Conservation (phyloP, 1,140 invertebrate species). For the Himalopsyche phryganea region DNA sequence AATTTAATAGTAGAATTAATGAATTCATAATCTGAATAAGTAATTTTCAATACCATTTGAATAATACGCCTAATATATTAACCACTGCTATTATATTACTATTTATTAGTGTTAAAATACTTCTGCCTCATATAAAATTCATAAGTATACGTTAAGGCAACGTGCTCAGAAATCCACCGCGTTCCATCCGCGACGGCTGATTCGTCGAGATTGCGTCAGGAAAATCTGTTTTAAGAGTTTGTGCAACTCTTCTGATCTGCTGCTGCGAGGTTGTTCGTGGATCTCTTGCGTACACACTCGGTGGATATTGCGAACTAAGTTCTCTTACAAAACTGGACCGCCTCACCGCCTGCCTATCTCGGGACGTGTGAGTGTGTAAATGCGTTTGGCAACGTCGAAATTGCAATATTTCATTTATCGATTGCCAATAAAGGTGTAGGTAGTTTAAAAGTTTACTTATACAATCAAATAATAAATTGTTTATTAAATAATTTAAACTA, state of each 20-base stretch:
- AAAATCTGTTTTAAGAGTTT: conserved; percentile 5
- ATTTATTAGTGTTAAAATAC: no score
- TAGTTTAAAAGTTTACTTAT: not conserved
- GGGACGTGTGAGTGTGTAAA: no score
- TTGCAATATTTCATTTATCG: conserved; percentile 5
- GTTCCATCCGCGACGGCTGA: no score
- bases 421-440: conserved; percentile 5
- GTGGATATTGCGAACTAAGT: conserved; percentile 2
- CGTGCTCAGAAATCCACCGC: no score
- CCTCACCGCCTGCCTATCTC: conserved; percentile 6
- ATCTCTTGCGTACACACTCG: conserved; percentile 5
- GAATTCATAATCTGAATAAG: no score
- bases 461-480: conserved; percentile 5
- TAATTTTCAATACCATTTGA: no score
- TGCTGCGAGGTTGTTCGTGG: conserved; percentile 13
- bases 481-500: no score
- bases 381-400: not conserved
- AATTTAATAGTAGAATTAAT: no score
- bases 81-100: no score
- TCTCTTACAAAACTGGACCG: conserved; percentile 31
- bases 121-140: no score
- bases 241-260: conserved; percentile 7
- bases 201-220: conserved; percentile 21
- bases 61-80: no score
- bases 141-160: no score